A percentile compares a stretch with the other conserved stretches of the same genome.
Evolutionary conservation across 2,888 invertebrate species (phyloP).

Genomic region (Nephrocerus scutellatus): DNA sequence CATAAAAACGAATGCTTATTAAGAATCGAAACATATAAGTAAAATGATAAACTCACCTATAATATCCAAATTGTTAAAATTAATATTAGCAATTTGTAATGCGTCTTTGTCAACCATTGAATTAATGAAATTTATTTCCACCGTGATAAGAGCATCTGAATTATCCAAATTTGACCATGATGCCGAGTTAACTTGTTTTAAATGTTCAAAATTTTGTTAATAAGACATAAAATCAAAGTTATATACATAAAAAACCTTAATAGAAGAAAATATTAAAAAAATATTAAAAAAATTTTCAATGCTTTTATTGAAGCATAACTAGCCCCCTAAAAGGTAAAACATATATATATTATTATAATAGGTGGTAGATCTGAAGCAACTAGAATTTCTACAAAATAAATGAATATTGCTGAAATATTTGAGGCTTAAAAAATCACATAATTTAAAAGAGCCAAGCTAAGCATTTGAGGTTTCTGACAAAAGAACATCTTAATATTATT

Average conservation of each 20-base stretch:
- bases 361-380: too few species aligned
- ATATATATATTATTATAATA: too few species aligned
- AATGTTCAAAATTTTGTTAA: constrained; percentile 14
- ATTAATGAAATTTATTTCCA: constrained; percentile 71
- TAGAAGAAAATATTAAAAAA: constrained; percentile 14
- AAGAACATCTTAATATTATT: too few species aligned
- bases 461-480: too few species aligned
- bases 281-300: constrained; percentile 11
- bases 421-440: too few species aligned
- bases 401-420: too few species aligned
- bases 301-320: too few species aligned
- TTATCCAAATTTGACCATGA: constrained; percentile 44
- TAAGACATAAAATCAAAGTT: constrained; percentile 30
- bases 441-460: too few species aligned
- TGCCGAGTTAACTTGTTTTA: constrained; percentile 27
- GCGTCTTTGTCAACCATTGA: constrained; percentile 45
- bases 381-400: too few species aligned
- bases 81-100: constrained; percentile 72
- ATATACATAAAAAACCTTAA: constrained; percentile 7
- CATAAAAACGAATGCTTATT: neutral
- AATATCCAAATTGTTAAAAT: constrained; percentile 90
- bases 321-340: too few species aligned
- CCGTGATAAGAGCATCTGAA: constrained; percentile 67
- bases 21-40: constrained; percentile 1
- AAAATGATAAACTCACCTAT: constrained; percentile 60